Conservation (phyloP, 2,797 vertebrate genomes). For the Ispidina picta region DNA sequence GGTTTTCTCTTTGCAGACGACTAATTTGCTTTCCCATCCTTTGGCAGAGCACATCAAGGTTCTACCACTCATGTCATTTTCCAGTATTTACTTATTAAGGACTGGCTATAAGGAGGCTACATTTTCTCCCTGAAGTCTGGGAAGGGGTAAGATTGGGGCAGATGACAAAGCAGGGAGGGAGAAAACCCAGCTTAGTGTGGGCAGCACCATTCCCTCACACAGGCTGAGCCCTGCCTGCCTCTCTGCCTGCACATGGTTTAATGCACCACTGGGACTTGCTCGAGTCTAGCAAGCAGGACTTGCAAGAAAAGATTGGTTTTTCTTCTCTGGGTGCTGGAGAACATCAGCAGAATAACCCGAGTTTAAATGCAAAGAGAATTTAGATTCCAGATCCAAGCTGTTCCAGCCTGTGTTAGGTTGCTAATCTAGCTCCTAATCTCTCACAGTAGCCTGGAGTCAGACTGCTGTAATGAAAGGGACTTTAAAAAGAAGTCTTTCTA, state of each 20-base stretch:
- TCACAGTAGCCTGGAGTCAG: not conserved
- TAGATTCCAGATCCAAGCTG: not conserved
- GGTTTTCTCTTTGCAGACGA: not conserved
- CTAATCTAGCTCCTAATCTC: not conserved
- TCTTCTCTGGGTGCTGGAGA: not conserved
- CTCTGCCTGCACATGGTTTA: rapidly evolving
- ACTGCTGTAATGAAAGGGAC: not conserved
- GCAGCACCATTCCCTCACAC: not conserved
- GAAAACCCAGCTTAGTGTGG: not conserved
- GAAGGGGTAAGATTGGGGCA: not conserved
- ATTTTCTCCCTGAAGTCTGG: not conserved
- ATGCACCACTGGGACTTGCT: not conserved
- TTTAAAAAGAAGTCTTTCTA: not conserved
- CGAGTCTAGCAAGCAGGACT: not conserved
- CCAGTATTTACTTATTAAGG: not conserved
- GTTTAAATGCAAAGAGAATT: not conserved
- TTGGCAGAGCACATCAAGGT: not conserved
- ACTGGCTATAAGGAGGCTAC: not conserved
- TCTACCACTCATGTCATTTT: not conserved
- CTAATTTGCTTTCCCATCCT: not conserved
- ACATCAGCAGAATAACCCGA: not conserved
- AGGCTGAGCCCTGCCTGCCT: not conserved
- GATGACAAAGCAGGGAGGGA: not conserved
- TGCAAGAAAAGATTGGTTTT: not conserved
- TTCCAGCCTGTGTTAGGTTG: not conserved